Base-by-base conservation (phyloP, 1,140 invertebrate genomes). In the Mycetomoellerius zeteki region DNA sequence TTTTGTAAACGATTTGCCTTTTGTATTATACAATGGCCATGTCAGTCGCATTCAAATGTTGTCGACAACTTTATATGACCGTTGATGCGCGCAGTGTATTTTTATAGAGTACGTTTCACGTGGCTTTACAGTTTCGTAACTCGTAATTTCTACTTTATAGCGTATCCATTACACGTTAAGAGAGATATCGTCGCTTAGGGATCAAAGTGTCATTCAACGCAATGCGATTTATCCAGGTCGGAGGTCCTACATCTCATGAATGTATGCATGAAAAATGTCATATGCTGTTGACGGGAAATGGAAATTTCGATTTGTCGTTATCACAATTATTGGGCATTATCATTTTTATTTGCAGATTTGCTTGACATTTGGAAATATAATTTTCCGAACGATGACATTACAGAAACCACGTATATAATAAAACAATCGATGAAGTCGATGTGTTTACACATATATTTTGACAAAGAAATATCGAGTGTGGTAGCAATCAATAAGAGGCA, bases 201-300 rank as follows among this genome's bases (percentile, higher is more conserved):
- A 81, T 81, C 78, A 81, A 71, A 56, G 65, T 81, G 65, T 56
- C 65, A 72, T 81, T 81, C 65, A 72, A 72, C 21, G 65, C 56
- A 60, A 81, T 56, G 64, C 50, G 47, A 4, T 81, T 71, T 72
- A 81, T 81, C 19, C 50, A 37, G 52, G 65, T 43, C 50, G 37
- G 50, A 72, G 65, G 50, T 72, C 21, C 60, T 16, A 47, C 8
- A 30, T 62, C 16, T 58, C 30, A 71, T 81, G 65, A 71, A 81
- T 81, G 78, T 37, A 37, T 56, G 65, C 65, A 71, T 81, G 50
- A 71, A 81, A 81, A 81, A 27, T 72, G 37, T 72, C n/a, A 72
- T 5, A 24, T 5, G 30, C 14, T 7, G 47, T 14, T 33, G 24
- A 54, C 37, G 14, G 30, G 16, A 30, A 69, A 56, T 56, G 16